Base-by-base conservation (phyloP, 2,113 vertebrate species). In the Cervus canadensis region DNA sequence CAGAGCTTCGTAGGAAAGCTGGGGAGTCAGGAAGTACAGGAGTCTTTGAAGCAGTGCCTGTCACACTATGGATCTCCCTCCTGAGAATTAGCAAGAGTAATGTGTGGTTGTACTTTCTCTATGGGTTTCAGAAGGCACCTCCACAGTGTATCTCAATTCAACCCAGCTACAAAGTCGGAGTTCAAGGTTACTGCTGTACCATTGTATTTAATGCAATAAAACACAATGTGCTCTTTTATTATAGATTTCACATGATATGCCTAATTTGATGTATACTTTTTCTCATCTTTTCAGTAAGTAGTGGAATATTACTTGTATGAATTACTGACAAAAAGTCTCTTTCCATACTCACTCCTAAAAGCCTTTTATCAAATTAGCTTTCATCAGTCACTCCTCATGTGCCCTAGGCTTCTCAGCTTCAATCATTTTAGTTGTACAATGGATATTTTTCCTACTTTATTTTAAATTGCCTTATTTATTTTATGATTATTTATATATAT, bases 1-100 rank as follows among this genome's bases (percentile, higher is more conserved):
- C 57, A 95, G 88, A 84, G 76, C 56, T 84, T 62, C 17, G 2
- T 96, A 16, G 83, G 94, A 45, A 82, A 67, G 60, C 87, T 30
- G 19, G 85, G 62, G 64, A 95, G n/a, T 87, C 84, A 92, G 91
- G n/a, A 89, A 97, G 82, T 64, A 28, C n/a, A 79, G 60, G 79
- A 81, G 74, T 43, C 54, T 98, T 97, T 96, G 96, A 98, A 97
- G 25, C 30, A 91, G 56, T 33, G 14, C 30, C 21, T 86, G 59
- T 76, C 57, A 90, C 96, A 67, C 96, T 79, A 71, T 6, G 28
- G 92, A 95, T 89, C 89, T 97, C 62, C 40, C 89, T 97, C 50
- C 89, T 6, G 54, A 95, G 76, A 94, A 96, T 50, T 85, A 91
- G 50, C 33, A 94, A 86, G 40, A 87, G 36, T 33, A 89, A 64